Evolutionary conservation across 2,113 vertebrate genomes (phyloP), one percentile per base, ranked within the genome.

Genomic region (Mormyrus lacerda): DNA sequence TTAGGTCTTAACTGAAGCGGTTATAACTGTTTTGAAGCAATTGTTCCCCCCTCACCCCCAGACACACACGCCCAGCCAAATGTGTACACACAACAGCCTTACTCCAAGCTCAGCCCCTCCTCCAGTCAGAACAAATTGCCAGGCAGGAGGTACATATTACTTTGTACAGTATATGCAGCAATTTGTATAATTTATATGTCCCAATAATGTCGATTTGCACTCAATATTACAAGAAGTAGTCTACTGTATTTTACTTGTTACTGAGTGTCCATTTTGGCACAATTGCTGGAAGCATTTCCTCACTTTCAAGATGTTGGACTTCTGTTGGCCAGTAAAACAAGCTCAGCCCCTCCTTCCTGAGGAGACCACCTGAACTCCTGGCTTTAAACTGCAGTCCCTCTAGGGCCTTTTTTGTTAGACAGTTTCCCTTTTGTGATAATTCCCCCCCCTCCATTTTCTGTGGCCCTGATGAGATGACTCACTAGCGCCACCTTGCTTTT

Each of bases 131-230:
- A 53, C 47, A 87, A 53, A 2, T 35, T 21, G 21, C 39, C 35
- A 84, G 3, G 8, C 42, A 24, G 44, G 44, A 58, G 65, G 10
- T 89, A 27, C 76, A 82, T 89, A 84, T 83, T 83, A 83, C 55
- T 65, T 58, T 89, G 89, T 90, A 87, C 55, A 83, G 65, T 89
- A 47, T 55, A 53, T 85, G 76, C 89, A 89, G 58, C 85, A 89
- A 87, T 39, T 79, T 39, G 87, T 76, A 89, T 90, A 45, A 88
- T 88, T 87, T 89, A 90, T 90, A 44, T 53, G 85, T 91, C 84
- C 69, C 53, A 65, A 48, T 85, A 45, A 89, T 76, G 76, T 83
- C 24, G 15, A 87, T 87, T 90, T 89, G 89, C 89, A 90, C 89
- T 90, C 27, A 58, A 47, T 88, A 48, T 73, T 47, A 55, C 42